These are phyloP conservation scores for Shargacucullia verbasci DNA, from an alignment of 2,888 invertebrate genomes.

Conservation along the genomic window DNA sequence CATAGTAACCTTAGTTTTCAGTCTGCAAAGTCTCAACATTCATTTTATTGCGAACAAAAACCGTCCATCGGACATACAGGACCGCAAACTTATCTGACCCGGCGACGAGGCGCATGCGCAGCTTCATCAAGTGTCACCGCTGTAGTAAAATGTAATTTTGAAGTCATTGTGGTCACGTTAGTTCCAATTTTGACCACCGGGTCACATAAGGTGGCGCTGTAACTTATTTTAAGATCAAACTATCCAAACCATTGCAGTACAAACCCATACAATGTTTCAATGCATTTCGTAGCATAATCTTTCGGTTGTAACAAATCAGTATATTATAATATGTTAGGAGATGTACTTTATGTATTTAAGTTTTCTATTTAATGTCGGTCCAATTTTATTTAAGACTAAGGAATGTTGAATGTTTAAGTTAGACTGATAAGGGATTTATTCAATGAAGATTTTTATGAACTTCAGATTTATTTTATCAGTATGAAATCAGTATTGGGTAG, in stretches of 20 bases:
- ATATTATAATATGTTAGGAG: conserved; percentile 43
- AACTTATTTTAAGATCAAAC: conserved; percentile 46
- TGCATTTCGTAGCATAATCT: conserved; percentile 57
- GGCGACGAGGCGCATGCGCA: too few species aligned
- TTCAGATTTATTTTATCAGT: conserved; percentile 37
- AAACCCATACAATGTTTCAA: conserved; percentile 45
- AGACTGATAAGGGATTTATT: conserved; percentile 65
- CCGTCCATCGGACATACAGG: conserved; percentile 21
- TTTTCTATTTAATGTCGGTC: conserved; percentile 66
- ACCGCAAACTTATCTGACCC: too few species aligned
- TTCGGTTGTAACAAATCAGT: conserved; percentile 54
- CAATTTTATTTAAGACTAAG: conserved; percentile 75
- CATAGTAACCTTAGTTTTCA: conserved; percentile 8
- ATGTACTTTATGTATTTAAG: conserved; percentile 53
- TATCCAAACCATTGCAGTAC: conserved; percentile 61
- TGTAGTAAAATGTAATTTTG: too few species aligned
- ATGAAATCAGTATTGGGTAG: conserved; percentile 8
- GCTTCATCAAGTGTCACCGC: too few species aligned
- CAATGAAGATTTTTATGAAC: conserved; percentile 44
- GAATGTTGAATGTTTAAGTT: conserved; percentile 65
- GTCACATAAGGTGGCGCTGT: too few species aligned
- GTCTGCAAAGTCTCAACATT: conserved; percentile 36
- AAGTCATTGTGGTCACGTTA: too few species aligned
- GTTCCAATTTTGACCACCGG: too few species aligned
- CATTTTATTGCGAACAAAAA: conserved; percentile 44